A percentile compares a stretch with the other conserved stretches of the same genome.
These are phyloP conservation scores for Abramis brama DNA, from an alignment of 2,113 vertebrate genomes.

Conservation along the genomic window DNA sequence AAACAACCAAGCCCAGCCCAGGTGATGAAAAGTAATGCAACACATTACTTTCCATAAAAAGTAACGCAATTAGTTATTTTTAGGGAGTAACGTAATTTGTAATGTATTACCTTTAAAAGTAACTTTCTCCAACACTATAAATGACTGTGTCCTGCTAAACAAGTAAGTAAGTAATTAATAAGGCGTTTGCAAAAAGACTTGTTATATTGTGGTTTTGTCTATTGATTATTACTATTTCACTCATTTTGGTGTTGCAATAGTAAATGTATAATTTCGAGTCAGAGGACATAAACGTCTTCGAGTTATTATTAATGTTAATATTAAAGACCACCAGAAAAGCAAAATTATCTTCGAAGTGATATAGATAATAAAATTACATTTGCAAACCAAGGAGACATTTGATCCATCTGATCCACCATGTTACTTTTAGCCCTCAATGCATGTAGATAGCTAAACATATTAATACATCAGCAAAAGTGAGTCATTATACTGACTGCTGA, in stretches of 20 bases:
- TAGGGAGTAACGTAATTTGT: too few species aligned
- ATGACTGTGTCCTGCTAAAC: neutral
- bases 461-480: neutral
- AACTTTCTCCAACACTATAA: too few species aligned
- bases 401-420: neutral
- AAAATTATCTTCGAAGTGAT: neutral
- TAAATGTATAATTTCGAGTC: neutral
- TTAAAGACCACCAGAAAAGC: neutral
- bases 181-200: neutral
- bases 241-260: neutral
- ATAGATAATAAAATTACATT: constrained; percentile 5
- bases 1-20: too few species aligned
- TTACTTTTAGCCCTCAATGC: neutral
- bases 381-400: neutral
- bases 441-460: neutral
- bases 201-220: neutral
- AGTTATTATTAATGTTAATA: neutral
- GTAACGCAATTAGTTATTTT: too few species aligned
- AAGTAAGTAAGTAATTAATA: neutral
- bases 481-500: neutral
- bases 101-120: too few species aligned
- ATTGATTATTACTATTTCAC: neutral
- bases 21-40: too few species aligned
- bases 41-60: too few species aligned
- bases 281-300: neutral